Evolutionary conservation across 1,140 invertebrate species (phyloP).

Genomic region (Patella vulgata): DNA sequence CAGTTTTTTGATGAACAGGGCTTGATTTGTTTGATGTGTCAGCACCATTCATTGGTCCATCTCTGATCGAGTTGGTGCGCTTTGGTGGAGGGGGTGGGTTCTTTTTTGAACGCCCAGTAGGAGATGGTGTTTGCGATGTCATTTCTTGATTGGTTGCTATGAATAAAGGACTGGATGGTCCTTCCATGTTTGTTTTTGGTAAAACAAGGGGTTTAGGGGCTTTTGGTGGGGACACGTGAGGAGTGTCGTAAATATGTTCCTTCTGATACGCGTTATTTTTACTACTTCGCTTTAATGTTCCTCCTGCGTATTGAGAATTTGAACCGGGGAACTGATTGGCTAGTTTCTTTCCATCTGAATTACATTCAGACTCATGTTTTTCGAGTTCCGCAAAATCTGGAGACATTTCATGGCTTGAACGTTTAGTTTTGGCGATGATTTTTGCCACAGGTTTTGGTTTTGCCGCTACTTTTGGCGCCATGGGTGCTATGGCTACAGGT

Average conservation of each 20-base stretch:
- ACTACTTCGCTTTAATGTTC: slow-evolving; percentile 25
- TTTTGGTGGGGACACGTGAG: slow-evolving; percentile 38
- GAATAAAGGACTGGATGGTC: slow-evolving; percentile 33
- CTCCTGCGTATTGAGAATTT: slow-evolving; percentile 22
- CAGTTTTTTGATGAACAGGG: neutral
- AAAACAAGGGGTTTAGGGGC: slow-evolving; percentile 26
- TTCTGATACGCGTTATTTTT: slow-evolving; percentile 16
- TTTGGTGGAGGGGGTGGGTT: slow-evolving; percentile 83
- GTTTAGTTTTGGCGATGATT: slow-evolving; percentile 75
- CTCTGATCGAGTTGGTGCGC: slow-evolving; percentile 70
- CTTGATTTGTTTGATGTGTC: neutral
- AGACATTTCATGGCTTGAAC: slow-evolving; percentile 48
- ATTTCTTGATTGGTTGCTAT: slow-evolving; percentile 38
- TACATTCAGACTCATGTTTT: slow-evolving; percentile 47
- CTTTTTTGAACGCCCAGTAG: slow-evolving; percentile 63
- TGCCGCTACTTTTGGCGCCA: slow-evolving; percentile 80
- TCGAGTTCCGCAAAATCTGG: slow-evolving; percentile 51
- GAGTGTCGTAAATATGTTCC: slow-evolving; percentile 59
- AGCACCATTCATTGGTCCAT: neutral
- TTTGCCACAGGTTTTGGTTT: slow-evolving; percentile 82
- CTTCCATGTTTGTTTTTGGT: slow-evolving; percentile 26
- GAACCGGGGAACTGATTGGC: slow-evolving; percentile 21
- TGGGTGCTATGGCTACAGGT: slow-evolving; percentile 69
- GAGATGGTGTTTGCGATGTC: slow-evolving; percentile 25
- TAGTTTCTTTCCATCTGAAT: slow-evolving; percentile 46